These are phyloP conservation scores for Chloromyia formosa DNA, from an alignment of 2,888 invertebrate species.

Conservation along the genomic window DNA sequence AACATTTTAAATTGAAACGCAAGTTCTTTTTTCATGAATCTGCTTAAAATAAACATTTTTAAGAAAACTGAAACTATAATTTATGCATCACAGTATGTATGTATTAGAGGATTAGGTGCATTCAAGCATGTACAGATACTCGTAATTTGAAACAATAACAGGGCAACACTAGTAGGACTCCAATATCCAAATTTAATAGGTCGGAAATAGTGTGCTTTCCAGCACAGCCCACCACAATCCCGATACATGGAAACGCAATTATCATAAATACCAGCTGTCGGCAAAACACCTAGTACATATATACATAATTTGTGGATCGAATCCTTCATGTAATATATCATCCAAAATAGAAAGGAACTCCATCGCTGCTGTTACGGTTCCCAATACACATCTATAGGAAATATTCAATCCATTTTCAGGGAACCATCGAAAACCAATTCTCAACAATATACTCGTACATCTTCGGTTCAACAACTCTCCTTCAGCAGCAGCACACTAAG, in stretches of 20 bases:
- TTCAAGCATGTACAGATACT: too few relatives aligned
- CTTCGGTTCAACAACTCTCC: constrained; percentile 2
- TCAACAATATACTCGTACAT: not conserved
- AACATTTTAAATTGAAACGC: too few relatives aligned
- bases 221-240: not conserved
- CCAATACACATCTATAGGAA: not conserved
- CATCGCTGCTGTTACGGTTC: not conserved
- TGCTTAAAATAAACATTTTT: too few relatives aligned
- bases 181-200: too few relatives aligned
- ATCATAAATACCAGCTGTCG: constrained; percentile 34
- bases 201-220: too few relatives aligned
- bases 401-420: not conserved
- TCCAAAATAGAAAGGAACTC: not conserved
- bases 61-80: too few relatives aligned
- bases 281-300: not conserved
- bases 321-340: constrained; percentile 31
- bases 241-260: constrained; percentile 16
- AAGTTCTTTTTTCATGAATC: too few relatives aligned
- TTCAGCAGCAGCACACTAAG: not conserved
- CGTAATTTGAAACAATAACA: too few relatives aligned
- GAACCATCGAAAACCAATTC: not conserved
- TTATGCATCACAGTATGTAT: too few relatives aligned
- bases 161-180: too few relatives aligned
- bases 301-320: constrained; percentile 1
- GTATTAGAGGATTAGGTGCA: too few relatives aligned